These are phyloP conservation scores for Smutsia gigantea DNA, from an alignment of 2,797 vertebrate species.

Conservation along the genomic window DNA sequence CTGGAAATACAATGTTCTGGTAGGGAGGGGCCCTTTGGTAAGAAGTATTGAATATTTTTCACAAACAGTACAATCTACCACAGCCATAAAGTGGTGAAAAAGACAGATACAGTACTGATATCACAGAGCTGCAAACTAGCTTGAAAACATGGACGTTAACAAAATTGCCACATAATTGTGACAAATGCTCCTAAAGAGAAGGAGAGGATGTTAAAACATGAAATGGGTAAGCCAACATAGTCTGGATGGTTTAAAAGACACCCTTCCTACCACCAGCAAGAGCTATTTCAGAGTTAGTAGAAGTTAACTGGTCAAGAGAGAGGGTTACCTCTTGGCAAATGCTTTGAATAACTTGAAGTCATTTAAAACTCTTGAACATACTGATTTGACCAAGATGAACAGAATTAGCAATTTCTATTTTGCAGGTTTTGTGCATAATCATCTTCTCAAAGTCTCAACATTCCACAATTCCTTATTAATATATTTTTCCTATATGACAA, in stretches of 20 bases:
- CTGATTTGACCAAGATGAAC: not conserved
- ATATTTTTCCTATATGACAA: not conserved
- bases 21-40: not conserved
- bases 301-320: not conserved
- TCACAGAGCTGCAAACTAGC: not conserved
- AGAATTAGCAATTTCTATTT: constrained; percentile 4
- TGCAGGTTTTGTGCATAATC: not conserved
- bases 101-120: not conserved
- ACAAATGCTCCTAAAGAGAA: not conserved
- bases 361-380: not conserved
- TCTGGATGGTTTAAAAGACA: not conserved
- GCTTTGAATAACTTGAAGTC: not conserved
- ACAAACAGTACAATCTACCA: not conserved
- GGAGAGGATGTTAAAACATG: not conserved
- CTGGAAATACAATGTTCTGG: not conserved
- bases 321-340: not conserved
- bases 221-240: not conserved
- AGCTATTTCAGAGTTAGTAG: not conserved
- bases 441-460: not conserved
- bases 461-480: not conserved
- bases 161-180: not conserved
- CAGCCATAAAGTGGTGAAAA: not conserved
- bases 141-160: not conserved
- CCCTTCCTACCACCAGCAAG: not conserved
- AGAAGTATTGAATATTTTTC: not conserved